Evolutionary conservation across 2,888 invertebrate species (phyloP), one percentile per base, ranked within the genome.

Genomic region (Dasysyrphus albostriatus): DNA sequence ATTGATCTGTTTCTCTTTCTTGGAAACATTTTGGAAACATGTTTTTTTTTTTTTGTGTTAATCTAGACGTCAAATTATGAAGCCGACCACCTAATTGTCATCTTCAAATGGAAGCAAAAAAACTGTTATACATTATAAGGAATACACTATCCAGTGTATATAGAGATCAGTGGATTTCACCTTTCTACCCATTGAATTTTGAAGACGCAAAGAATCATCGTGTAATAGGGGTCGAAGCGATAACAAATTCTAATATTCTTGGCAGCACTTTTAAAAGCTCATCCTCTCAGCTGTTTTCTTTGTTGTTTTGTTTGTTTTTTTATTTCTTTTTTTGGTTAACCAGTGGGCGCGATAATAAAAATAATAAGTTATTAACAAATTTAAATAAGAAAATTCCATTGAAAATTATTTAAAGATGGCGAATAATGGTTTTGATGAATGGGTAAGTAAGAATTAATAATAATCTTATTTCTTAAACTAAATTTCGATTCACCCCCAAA

Each of bases 341-440:
- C 3, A n/a, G n/a, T n/a, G n/a, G 24, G 3, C 44, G 10, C 32
- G n/a, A 44, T 14, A 42, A 14, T 1, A 14, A 5, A n/a, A 29
- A 24, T 19, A 7, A 49, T n/a, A n/a, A n/a, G n/a, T n/a, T n/a
- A n/a, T 7, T 37, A 14, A 5, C n/a, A 65, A 51, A 37, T 51
- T 34, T 3, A 37, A 54, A 63, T 32, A 24, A 61, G 37, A 10
- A 39, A 65, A 10, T 24, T 37, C 4, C 5, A 10, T 39, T 24
- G 7, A 10, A 58, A 58, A 42, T 37, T 19, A 73, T 49, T 19
- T 59, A 39, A 34, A 65, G 81, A 83, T 73, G 51, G 75, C 78
- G 14, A 76, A 88, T 16, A 91, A 91, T 88, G 91, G 91, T 6
- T 91, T 91, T 74, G 89, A 88, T 0, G 90, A 91, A 58, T 91